These are phyloP conservation scores for Larimichthys polyactis DNA, from an alignment of 2,113 vertebrate species.

Conservation along the genomic window DNA sequence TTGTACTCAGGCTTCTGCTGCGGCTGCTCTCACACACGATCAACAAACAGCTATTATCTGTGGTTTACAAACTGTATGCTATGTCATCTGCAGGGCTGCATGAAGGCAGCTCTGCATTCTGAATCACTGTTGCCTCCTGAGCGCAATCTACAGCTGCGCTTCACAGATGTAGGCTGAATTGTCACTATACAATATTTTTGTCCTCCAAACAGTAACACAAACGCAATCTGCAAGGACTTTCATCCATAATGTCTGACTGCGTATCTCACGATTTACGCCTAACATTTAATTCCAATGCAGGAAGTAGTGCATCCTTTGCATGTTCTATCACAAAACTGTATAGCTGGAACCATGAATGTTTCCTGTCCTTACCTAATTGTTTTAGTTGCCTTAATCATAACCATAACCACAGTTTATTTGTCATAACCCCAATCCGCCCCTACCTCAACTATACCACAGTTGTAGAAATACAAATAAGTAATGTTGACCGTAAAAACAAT, in stretches of 20 bases:
- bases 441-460: not conserved
- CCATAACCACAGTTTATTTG: not conserved
- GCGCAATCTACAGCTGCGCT: not conserved
- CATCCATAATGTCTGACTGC: not conserved
- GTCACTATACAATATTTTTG: not conserved
- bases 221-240: not conserved
- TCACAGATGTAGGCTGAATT: not conserved
- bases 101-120: not conserved
- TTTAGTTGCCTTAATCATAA: not conserved
- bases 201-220: not conserved
- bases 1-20: constrained; percentile 34
- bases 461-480: not conserved
- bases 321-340: not conserved
- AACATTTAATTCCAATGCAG: not conserved
- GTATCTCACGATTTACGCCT: too few species aligned
- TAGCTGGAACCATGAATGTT: not conserved
- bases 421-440: not conserved
- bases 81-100: not conserved
- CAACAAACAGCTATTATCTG: constrained; percentile 51
- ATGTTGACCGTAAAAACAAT: not conserved
- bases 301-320: not conserved
- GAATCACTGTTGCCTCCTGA: not conserved
- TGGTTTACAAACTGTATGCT: not conserved
- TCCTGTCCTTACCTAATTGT: not conserved
- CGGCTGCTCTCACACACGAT: constrained; percentile 20